Percentiles rank a stretch among this genome's conserved stretches.
Conservation (phyloP, 2,888 invertebrate species). For the Neoaliturus tenellus region DNA sequence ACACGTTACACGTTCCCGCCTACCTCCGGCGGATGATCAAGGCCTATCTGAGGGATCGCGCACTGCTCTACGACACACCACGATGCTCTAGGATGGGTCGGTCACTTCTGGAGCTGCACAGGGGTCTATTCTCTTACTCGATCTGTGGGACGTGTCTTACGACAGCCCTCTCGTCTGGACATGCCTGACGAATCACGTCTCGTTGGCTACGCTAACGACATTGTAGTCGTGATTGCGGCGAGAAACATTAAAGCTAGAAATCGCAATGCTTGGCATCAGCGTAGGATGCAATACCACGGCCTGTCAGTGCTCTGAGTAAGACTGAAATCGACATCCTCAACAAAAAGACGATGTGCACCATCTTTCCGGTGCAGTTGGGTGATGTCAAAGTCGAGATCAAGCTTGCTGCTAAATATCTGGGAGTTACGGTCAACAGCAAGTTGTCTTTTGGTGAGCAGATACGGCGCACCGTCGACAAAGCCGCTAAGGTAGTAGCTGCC, state of each 20-base stretch:
- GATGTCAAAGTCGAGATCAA: conserved; percentile 49
- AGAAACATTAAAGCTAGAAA: conserved; percentile 48
- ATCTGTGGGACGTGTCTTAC: conserved; percentile 64
- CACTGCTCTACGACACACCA: conserved; percentile 60
- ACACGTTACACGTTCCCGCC: conserved; percentile 46
- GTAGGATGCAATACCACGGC: conserved; percentile 58
- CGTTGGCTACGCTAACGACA: conserved; percentile 48
- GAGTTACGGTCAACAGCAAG: conserved; percentile 60
- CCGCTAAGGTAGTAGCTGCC: conserved; percentile 56
- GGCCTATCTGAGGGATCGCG: conserved; percentile 62
- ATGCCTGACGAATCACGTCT: conserved; percentile 32
- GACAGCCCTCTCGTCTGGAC: conserved; percentile 55
- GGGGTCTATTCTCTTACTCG: conserved; percentile 63
- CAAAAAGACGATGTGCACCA: conserved; percentile 3
- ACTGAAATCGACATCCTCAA: conserved; percentile 59
- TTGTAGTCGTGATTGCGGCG: conserved; percentile 30
- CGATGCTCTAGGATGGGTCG: conserved; percentile 52
- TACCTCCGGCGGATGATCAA: conserved; percentile 62
- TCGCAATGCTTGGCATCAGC: conserved; percentile 46
- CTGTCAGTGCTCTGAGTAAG: conserved; percentile 61
- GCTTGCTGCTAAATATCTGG: conserved; percentile 39
- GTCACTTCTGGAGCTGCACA: conserved; percentile 62
- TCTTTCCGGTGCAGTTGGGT: conserved; percentile 55
- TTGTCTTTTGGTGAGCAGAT: conserved; percentile 62
- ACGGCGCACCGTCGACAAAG: conserved; percentile 57